These are phyloP conservation scores for Danionella dracula DNA, from an alignment of 2,797 vertebrate genomes.

Conservation along the genomic window DNA sequence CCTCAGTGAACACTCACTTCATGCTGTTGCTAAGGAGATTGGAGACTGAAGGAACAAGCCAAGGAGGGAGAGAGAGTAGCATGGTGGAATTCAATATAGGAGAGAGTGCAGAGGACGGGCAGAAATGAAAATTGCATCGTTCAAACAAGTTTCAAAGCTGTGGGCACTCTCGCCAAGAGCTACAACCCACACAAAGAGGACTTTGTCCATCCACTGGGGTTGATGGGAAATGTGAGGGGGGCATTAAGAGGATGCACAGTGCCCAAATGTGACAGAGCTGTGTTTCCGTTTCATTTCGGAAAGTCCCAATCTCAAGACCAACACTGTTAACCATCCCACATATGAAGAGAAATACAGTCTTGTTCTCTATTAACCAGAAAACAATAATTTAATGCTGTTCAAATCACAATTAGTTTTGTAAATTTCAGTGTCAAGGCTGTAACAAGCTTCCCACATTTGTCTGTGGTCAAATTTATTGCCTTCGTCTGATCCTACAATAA, in stretches of 20 bases:
- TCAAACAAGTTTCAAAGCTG: slow-evolving; percentile 71
- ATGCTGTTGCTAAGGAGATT: slow-evolving; percentile 59
- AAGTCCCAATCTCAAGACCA: slow-evolving; percentile 52
- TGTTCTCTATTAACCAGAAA: neutral
- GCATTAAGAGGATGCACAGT: slow-evolving; percentile 63
- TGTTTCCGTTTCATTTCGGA: slow-evolving; percentile 60
- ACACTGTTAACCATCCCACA: slow-evolving; percentile 7
- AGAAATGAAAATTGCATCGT: slow-evolving; percentile 76
- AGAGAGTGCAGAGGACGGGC: slow-evolving; percentile 51
- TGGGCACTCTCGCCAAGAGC: slow-evolving; percentile 74
- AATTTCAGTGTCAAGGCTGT: neutral
- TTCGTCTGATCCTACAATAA: too few relatives aligned
- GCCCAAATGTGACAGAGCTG: slow-evolving; percentile 58
- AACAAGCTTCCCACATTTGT: neutral
- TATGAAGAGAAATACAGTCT: neutral
- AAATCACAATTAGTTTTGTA: neutral
- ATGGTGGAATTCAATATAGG: slow-evolving; percentile 34
- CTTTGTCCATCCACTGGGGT: slow-evolving; percentile 78
- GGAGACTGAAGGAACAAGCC: slow-evolving; percentile 23
- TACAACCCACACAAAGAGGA: slow-evolving; percentile 74
- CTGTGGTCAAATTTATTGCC: neutral
- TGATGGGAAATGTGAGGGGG: slow-evolving; percentile 76
- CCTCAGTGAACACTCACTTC: slow-evolving; percentile 38
- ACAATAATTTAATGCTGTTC: neutral
- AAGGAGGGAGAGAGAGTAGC: slow-evolving; percentile 39